Evolutionary conservation across 2,797 vertebrate species (phyloP).

Genomic region (Siniperca scherzeri): DNA sequence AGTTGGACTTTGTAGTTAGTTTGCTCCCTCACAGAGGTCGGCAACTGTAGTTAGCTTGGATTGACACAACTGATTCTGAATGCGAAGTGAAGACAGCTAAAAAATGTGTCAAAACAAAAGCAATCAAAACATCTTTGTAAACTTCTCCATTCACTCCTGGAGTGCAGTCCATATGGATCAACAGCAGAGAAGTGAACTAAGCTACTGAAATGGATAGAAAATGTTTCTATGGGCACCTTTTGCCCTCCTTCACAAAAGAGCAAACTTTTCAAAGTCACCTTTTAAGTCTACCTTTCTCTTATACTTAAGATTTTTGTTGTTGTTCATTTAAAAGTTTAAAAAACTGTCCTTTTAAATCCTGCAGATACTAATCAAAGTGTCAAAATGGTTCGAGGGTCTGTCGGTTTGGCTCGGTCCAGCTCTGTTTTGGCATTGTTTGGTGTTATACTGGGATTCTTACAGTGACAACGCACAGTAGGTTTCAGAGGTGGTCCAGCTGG

Average conservation of each 20-base stretch:
- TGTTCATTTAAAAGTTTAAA: neutral
- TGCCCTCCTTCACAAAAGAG: neutral
- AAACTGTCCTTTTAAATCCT: neutral
- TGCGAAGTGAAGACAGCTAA: neutral
- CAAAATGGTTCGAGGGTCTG: neutral
- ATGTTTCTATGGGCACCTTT: neutral
- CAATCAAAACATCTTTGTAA: too few relatives aligned
- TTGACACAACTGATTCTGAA: neutral
- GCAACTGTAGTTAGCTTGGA: neutral
- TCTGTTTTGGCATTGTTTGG: constrained; percentile 4
- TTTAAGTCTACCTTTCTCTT: too few relatives aligned
- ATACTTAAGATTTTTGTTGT: neutral
- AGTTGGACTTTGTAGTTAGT: too few relatives aligned
- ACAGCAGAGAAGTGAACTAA: neutral
- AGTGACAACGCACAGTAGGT: neutral
- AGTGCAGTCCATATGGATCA: neutral
- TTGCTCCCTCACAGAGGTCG: too few relatives aligned
- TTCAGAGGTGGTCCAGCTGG: constrained; percentile 24
- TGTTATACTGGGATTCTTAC: constrained; percentile 7
- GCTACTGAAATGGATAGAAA: neutral
- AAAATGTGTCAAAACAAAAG: neutral
- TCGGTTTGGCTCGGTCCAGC: constrained; percentile 5
- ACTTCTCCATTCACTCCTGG: neutral
- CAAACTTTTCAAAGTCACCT: neutral
- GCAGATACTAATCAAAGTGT: neutral